phyloP scores from a whole-genome alignment of 2,888 invertebrate genomes.

The Maniola hyperantus region DNA sequence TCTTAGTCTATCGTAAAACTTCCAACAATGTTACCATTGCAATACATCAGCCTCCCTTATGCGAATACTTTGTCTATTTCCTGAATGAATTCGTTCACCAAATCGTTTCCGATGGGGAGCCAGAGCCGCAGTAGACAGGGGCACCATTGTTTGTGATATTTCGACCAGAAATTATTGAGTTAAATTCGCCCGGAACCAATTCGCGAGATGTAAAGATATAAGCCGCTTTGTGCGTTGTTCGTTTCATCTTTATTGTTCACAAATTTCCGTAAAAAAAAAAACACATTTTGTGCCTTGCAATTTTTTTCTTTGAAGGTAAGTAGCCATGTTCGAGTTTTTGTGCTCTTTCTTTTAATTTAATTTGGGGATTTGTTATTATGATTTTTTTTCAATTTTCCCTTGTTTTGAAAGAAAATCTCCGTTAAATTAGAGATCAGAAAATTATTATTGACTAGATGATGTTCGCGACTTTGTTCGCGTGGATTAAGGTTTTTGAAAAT shows the following conservation, averaged over 20 bases:
- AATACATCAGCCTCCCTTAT: slow-evolving; percentile 17
- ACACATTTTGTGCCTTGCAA: slow-evolving; percentile 39
- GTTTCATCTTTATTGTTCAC: slow-evolving; percentile 46
- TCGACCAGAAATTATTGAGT: slow-evolving; percentile 57
- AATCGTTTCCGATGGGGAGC: slow-evolving; percentile 41
- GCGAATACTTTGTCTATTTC: slow-evolving; percentile 40
- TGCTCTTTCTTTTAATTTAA: not conserved
- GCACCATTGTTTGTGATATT: slow-evolving; percentile 55
- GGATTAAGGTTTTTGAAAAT: too few species aligned
- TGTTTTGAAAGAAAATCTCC: too few species aligned
- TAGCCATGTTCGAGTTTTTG: not conserved
- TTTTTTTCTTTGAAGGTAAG: slow-evolving; percentile 27
- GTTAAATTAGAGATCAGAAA: too few species aligned
- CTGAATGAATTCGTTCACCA: slow-evolving; percentile 44
- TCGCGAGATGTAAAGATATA: slow-evolving; percentile 43
- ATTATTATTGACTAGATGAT: too few species aligned
- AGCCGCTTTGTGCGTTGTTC: slow-evolving; percentile 39
- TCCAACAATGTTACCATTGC: not conserved
- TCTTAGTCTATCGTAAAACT: not conserved
- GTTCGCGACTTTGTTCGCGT: too few species aligned
- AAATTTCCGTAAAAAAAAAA: slow-evolving; percentile 33
- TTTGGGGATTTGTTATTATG: too few species aligned
- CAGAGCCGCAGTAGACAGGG: slow-evolving; percentile 33
- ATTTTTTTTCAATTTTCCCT: too few species aligned
- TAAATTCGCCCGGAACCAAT: slow-evolving; percentile 47